A percentile compares a stretch with the other conserved stretches of the same genome.
These are phyloP conservation scores for Rhombomys opimus DNA, from an alignment of 2,113 vertebrate species.

Conservation along the genomic window DNA sequence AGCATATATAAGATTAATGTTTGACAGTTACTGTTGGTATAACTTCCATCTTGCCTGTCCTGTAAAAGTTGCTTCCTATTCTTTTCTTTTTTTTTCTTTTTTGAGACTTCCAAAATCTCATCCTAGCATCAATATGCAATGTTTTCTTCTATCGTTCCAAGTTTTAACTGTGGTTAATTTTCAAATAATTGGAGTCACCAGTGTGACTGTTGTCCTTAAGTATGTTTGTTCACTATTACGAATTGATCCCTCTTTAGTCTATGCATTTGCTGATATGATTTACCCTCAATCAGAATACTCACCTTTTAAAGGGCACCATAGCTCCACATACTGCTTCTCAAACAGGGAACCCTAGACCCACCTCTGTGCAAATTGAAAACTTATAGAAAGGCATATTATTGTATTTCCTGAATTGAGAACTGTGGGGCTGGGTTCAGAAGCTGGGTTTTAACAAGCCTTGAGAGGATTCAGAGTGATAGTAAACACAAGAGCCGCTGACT, in stretches of 20 bases:
- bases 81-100: not conserved
- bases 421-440: not conserved
- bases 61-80: constrained; percentile 22
- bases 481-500: not conserved
- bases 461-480: not conserved
- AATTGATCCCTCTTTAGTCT: not conserved
- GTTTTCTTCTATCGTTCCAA: not conserved
- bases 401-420: not conserved
- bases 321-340: not conserved
- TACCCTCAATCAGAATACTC: not conserved
- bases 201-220: not conserved
- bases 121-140: not conserved
- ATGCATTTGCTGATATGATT: not conserved
- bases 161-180: not conserved
- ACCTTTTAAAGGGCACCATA: not conserved
- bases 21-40: not conserved
- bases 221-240: not conserved
- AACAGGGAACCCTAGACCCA: not conserved
- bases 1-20: not conserved
- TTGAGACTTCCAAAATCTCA: not conserved
- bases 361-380: not conserved
- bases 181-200: not conserved
- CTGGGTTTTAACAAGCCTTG: not conserved
- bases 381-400: not conserved
- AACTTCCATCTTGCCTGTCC: not conserved